These are phyloP conservation scores for Brachyalestes nurse DNA, from an alignment of 2,797 vertebrate species.

Conservation along the genomic window DNA sequence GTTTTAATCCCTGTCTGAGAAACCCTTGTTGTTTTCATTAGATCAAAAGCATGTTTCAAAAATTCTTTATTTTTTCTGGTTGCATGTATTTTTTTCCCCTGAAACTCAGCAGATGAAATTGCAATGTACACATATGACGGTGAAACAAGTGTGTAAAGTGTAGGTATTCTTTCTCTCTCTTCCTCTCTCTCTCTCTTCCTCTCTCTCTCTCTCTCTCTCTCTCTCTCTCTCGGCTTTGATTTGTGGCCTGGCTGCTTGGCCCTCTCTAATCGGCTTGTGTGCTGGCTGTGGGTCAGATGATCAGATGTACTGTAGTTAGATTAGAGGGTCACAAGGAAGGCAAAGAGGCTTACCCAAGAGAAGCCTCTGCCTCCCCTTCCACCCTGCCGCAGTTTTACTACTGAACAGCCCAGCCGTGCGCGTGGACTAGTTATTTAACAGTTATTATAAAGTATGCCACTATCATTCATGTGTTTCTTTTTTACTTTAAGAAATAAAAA, in stretches of 20 bases:
- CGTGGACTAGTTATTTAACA: slow-evolving; percentile 10
- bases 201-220: not conserved
- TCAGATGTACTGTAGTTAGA: slow-evolving; percentile 69
- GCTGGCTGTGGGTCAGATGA: slow-evolving; percentile 72
- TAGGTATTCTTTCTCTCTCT: not conserved
- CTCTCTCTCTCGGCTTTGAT: slow-evolving; percentile 8
- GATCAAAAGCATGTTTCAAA: no score
- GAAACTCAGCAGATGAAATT: no score
- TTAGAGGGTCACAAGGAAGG: slow-evolving; percentile 80
- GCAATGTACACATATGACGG: no score
- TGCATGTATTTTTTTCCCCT: no score
- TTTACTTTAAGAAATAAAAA: not conserved
- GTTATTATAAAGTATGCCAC: not conserved
- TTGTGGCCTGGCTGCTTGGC: slow-evolving; percentile 4
- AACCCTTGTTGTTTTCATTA: no score
- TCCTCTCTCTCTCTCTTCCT: not conserved
- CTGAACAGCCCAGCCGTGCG: not conserved
- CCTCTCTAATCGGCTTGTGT: slow-evolving; percentile 74
- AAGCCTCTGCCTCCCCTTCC: slow-evolving; percentile 20
- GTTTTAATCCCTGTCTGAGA: no score
- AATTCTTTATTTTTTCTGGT: no score
- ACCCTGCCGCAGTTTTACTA: not conserved
- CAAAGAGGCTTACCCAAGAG: slow-evolving; percentile 76
- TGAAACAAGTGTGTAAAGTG: no score
- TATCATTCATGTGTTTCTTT: slow-evolving; percentile 5